Base-by-base conservation (phyloP, 2,113 vertebrate species). In the Aphyosemion australe region DNA sequence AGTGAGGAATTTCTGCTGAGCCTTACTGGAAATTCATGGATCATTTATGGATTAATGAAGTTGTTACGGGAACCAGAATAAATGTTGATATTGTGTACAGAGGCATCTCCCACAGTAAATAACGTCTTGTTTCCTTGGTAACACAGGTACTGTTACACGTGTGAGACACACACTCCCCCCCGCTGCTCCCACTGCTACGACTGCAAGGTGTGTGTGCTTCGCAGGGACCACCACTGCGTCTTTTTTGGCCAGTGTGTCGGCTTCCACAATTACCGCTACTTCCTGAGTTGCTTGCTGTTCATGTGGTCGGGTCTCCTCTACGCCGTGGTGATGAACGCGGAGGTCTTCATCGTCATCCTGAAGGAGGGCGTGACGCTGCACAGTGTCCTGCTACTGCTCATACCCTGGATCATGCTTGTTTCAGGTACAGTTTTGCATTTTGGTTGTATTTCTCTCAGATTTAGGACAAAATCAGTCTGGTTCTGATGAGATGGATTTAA, bases 401-500 rank as follows among this genome's bases (percentile, higher is more conserved):
- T 95, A 66, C 95, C 95, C 43, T 96, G 95, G 95, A 93, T 95
- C 79, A 95, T 96, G 95, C 89, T 96, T 0, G 76, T 96, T n/a
- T 94, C 94, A 83, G 95, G 95, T 96, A 69, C 6, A 3, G 7
- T 12, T 19, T 4, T 41, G 6, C 1, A 5, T 21, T 26, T 32
- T n/a, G 11, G 5, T 8, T n/a, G 5, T 32, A 8, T 41, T 52
- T 32, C 8, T 32, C 3, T 3, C 7, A 43, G 14, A 12, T 58
- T 12, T 21, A 21, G 21, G 19, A n/a, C n/a, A n/a, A n/a, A n/a
- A n/a, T n/a, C n/a, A n/a, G n/a, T n/a, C n/a, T n/a, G n/a, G n/a
- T n/a, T n/a, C n/a, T 43, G 12, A 43, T 43, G 42, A 14, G 2
- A 9, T 51, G 52, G 12, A 61, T 5, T 46, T 52, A 13, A 43